These are phyloP conservation scores for Hipparchia semele DNA, from an alignment of 2,888 invertebrate genomes.

Conservation along the genomic window DNA sequence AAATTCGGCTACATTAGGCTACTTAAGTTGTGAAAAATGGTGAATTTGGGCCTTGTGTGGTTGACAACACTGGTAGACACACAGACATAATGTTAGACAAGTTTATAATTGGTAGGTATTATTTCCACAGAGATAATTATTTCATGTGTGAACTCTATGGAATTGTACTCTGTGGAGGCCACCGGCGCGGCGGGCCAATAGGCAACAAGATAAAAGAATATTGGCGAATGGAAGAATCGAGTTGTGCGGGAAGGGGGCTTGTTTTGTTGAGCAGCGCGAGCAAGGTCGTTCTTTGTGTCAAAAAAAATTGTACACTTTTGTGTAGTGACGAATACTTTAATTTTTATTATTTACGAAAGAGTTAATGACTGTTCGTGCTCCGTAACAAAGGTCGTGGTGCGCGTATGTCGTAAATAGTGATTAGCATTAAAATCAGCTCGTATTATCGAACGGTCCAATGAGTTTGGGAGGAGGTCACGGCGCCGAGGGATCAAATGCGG, in stretches of 20 bases:
- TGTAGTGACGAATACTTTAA: constrained; percentile 65
- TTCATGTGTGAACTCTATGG: no score
- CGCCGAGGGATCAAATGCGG: constrained; percentile 89
- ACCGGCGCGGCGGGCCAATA: no score
- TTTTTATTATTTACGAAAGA: constrained; percentile 69
- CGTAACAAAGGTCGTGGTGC: constrained; percentile 62
- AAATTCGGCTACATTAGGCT: no score
- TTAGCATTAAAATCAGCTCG: constrained; percentile 62
- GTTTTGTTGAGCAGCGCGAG: constrained; percentile 67
- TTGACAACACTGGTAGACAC: no score
- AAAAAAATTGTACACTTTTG: constrained; percentile 69
- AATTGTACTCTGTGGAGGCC: no score
- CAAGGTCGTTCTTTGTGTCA: constrained; percentile 87
- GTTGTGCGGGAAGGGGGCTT: constrained; percentile 72
- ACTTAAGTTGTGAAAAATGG: no score
- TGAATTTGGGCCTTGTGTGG: no score
- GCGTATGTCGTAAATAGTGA: constrained; percentile 66
- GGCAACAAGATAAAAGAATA: no score
- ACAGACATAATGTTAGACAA: no score
- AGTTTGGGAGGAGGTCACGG: constrained; percentile 90
- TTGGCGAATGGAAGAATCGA: constrained; percentile 5
- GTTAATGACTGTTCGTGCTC: constrained; percentile 63
- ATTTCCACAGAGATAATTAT: no score
- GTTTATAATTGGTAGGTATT: no score
- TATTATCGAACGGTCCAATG: constrained; percentile 87